phyloP scores from a whole-genome alignment of 2,888 invertebrate genomes.

The Ochlodes sylvanus region DNA sequence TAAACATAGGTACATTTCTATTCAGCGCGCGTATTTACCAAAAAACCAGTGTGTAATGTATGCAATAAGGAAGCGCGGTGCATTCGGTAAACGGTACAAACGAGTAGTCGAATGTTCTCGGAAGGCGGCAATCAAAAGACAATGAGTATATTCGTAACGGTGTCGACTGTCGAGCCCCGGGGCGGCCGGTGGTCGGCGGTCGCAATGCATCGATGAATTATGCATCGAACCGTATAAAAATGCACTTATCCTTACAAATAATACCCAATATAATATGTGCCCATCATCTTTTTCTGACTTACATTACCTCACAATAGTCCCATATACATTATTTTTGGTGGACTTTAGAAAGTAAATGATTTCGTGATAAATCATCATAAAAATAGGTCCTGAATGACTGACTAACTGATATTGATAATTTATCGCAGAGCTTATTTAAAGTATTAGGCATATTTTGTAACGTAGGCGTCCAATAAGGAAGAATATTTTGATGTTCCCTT shows the following conservation, averaged over 20 bases:
- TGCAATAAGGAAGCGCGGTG: slow-evolving; percentile 70
- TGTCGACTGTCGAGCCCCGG: slow-evolving; percentile 54
- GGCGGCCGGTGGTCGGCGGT: slow-evolving; percentile 46
- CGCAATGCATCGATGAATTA: slow-evolving; percentile 59
- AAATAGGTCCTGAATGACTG: no score
- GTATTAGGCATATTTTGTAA: no score
- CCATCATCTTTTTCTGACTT: neutral
- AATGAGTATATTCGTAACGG: slow-evolving; percentile 74
- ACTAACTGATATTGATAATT: no score
- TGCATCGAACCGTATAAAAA: slow-evolving; percentile 62
- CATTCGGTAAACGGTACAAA: slow-evolving; percentile 78
- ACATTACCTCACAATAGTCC: slow-evolving; percentile 1
- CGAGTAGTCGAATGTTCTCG: slow-evolving; percentile 74
- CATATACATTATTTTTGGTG: neutral
- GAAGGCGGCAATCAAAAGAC: slow-evolving; percentile 78
- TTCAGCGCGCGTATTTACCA: slow-evolving; percentile 50
- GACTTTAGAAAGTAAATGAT: neutral
- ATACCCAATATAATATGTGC: neutral
- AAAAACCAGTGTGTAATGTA: slow-evolving; percentile 72
- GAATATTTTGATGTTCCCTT: no score
- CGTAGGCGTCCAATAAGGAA: no score
- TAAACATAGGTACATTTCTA: slow-evolving; percentile 41
- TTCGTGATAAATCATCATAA: no score
- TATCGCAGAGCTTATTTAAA: no score
- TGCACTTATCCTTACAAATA: slow-evolving; percentile 38